Evolutionary conservation across 2,888 invertebrate species (phyloP).

Genomic region (Mylabris sibirica): DNA sequence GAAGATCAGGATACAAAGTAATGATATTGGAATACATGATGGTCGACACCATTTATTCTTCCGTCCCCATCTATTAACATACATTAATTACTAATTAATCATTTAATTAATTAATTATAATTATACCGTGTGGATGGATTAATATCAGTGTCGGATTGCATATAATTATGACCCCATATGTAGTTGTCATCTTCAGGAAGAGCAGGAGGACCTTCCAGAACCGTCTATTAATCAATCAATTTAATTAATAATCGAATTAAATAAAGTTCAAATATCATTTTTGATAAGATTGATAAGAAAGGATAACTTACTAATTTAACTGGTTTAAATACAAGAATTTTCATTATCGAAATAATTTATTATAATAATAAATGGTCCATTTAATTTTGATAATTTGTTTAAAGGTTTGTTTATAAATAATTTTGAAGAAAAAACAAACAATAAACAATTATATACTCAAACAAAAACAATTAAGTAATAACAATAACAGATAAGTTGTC

Average conservation of each 20-base stretch:
- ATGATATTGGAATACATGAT: constrained; percentile 83
- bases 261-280: constrained; percentile 18
- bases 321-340: background rate
- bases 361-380: background rate
- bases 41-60: constrained; percentile 78
- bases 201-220: constrained; percentile 72
- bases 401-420: background rate
- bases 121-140: constrained; percentile 67
- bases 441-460: background rate
- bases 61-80: constrained; percentile 63
- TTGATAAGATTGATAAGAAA: background rate
- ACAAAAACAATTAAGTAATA: no score
- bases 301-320: background rate
- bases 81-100: constrained; percentile 13
- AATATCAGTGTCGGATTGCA: constrained; percentile 71
- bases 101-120: constrained; percentile 26
- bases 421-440: background rate
- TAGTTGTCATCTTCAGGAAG: constrained; percentile 74
- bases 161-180: constrained; percentile 77
- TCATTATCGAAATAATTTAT: background rate
- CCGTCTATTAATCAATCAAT: constrained; percentile 65
- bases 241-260: constrained; percentile 11
- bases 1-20: constrained; percentile 80
- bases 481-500: background rate
- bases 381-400: background rate